Evolutionary conservation across 2,113 vertebrate genomes (phyloP), one percentile per base, ranked within the genome.

Genomic region (Campylomormyrus tamandua): DNA sequence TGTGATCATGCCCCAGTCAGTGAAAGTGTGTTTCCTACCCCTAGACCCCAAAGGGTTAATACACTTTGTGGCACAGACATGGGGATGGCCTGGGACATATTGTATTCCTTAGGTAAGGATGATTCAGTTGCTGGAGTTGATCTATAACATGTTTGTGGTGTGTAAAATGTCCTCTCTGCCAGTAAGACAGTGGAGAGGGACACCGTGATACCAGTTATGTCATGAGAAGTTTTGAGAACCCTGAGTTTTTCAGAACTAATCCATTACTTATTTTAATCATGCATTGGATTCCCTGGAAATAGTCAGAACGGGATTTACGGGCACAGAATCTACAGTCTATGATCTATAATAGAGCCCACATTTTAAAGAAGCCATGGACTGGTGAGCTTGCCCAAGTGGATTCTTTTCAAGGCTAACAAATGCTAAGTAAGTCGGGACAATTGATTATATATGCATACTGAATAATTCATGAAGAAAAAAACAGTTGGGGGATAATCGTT

Each of bases 401-500:
- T 31, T 31, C 62, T 70, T 31, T 70, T 27, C 62, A 70, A 70
- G n/a, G 27, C 62, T 13, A 70, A 13, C 5, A 86, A 50, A 31
- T 86, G 24, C 11, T 86, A 27, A 58, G 17, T 45, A 88, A 24
- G 11, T 42, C 4, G 10, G 35, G 52, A 35, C 35, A 45, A 39
- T 62, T 62, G 49, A 87, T 88, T 39, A 53, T 52, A 7, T 58
- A 39, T 24, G 35, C 42, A 42, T 19, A 88, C 35, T 45, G 87
- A 62, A 87, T 87, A 53, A 87, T 87, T 87, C 49, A 53, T 56
- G n/a, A 45, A 62, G 70, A 27, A 86, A 52, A 21, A 88, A 90
- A 90, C 85, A 91, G 52, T 83, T 77, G 84, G 86, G 85, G 52
- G 53, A 88, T 88, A 66, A 45, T 88, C 42, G 42, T 66, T 88